These are phyloP conservation scores for Plestiodon gilberti DNA, from an alignment of 2,113 vertebrate species.

Conservation along the genomic window DNA sequence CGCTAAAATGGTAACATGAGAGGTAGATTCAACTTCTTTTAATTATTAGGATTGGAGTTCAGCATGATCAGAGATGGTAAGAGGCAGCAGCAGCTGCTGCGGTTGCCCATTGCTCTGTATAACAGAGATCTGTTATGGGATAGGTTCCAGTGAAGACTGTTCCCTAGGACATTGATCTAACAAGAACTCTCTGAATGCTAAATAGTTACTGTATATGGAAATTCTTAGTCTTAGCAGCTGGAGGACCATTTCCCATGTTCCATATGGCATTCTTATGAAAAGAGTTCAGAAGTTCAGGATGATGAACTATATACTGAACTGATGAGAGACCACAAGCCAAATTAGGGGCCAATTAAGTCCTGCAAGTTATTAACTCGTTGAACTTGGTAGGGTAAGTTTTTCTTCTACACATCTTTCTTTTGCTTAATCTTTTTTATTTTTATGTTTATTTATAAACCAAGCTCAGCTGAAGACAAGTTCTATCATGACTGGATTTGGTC, in stretches of 20 bases:
- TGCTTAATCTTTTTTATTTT: too few species aligned
- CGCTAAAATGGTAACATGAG: background rate
- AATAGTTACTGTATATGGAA: background rate
- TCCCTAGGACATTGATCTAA: conserved; percentile 8
- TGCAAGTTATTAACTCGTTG: background rate
- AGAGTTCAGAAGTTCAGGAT: conserved; percentile 11
- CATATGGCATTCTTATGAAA: background rate
- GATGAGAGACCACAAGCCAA: conserved; percentile 5
- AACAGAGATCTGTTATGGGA: background rate
- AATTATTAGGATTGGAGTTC: background rate
- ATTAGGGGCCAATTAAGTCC: background rate
- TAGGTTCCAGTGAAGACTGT: conserved; percentile 4
- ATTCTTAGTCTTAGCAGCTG: conserved; percentile 11
- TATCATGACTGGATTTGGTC: background rate
- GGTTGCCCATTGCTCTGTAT: background rate
- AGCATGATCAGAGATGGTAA: background rate
- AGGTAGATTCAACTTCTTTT: background rate
- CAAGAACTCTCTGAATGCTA: background rate
- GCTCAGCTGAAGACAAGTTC: background rate
- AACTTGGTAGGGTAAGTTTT: background rate
- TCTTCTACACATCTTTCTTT: background rate
- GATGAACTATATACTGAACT: background rate
- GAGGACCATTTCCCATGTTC: conserved; percentile 2
- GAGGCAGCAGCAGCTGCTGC: background rate
- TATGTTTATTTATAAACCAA: background rate